Conservation (phyloP, 2,797 vertebrate genomes). For the Holocentrus rufus region DNA sequence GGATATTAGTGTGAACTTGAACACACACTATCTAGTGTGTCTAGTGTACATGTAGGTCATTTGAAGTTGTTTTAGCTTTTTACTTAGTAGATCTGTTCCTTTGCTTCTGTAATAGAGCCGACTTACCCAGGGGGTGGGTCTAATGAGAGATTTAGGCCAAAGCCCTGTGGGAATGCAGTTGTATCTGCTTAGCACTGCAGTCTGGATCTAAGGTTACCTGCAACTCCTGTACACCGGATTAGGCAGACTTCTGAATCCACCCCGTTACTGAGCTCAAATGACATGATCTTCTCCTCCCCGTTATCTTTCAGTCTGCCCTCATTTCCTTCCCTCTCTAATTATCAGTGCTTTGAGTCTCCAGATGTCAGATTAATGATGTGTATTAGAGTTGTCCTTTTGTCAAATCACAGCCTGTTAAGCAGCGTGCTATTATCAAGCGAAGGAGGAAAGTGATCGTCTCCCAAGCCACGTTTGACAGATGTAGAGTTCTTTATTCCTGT, state of each 20-base stretch:
- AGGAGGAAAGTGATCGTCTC: slow-evolving; percentile 69
- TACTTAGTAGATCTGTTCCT: slow-evolving; percentile 5
- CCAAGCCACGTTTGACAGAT: slow-evolving; percentile 67
- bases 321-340: slow-evolving; percentile 66
- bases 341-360: slow-evolving; percentile 53
- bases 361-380: slow-evolving; percentile 76
- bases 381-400: slow-evolving; percentile 72
- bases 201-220: slow-evolving; percentile 42
- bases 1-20: slow-evolving; percentile 11
- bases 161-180: slow-evolving; percentile 38
- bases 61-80: slow-evolving; percentile 35
- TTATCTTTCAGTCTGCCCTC: slow-evolving; percentile 71
- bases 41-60: slow-evolving; percentile 19
- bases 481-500: slow-evolving; percentile 37
- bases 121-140: slow-evolving; percentile 3
- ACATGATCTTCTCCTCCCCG: slow-evolving; percentile 50
- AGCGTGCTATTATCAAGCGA: slow-evolving; percentile 66
- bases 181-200: background rate
- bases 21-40: background rate
- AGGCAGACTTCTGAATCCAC: slow-evolving; percentile 35
- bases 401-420: slow-evolving; percentile 68
- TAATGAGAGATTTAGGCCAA: slow-evolving; percentile 50
- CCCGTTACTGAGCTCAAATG: slow-evolving; percentile 47
- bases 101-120: background rate
- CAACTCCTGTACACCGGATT: slow-evolving; percentile 13